These are phyloP conservation scores for Carcina quercana DNA, from an alignment of 2,888 invertebrate species.

Conservation along the genomic window DNA sequence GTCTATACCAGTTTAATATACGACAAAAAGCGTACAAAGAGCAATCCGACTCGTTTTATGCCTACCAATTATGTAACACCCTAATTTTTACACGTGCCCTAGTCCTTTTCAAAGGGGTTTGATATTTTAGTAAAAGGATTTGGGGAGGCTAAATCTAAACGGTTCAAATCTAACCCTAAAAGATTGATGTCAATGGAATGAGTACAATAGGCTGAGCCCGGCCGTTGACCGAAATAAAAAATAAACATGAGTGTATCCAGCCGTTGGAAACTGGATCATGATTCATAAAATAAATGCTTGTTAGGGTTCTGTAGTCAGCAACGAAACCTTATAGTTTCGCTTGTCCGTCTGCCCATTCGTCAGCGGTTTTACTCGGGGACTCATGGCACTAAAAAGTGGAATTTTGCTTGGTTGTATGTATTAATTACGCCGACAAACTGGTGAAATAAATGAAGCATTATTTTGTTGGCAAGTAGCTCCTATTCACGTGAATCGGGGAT, in stretches of 20 bases:
- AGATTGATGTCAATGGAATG: slow-evolving; percentile 60
- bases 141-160: slow-evolving; percentile 21
- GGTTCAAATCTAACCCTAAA: slow-evolving; percentile 52
- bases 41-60: neutral
- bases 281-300: no score
- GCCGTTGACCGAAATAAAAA: slow-evolving; percentile 68
- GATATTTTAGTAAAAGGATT: neutral
- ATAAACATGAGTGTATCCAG: slow-evolving; percentile 42
- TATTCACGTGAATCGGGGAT: no score
- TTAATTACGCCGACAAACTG: no score
- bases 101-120: neutral
- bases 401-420: no score
- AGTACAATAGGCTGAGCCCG: slow-evolving; percentile 46
- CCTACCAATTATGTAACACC: neutral
- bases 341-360: no score
- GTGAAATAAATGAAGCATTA: no score
- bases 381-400: neutral
- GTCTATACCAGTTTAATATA: no score
- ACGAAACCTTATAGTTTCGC: no score
- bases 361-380: no score
- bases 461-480: no score
- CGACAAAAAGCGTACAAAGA: no score
- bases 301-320: no score
- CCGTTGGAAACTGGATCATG: slow-evolving; percentile 46
- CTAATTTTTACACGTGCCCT: slow-evolving; percentile 5